Percentiles rank a stretch among this genome's conserved stretches.
phyloP scores from a whole-genome alignment of 2,888 invertebrate genomes.

The Lysandra coridon region DNA sequence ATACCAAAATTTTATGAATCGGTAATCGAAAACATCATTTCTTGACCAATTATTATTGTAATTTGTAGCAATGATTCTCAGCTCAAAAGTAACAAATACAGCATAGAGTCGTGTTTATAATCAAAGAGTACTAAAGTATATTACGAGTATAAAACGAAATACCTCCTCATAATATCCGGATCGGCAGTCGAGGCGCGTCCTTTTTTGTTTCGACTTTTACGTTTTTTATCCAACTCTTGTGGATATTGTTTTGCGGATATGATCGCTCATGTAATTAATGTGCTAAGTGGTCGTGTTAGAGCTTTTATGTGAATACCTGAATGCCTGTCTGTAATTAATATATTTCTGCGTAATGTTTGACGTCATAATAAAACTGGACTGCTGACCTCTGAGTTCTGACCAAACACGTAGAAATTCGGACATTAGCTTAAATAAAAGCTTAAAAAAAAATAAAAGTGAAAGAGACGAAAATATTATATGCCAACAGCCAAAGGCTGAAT shows the following conservation, averaged over 20 bases:
- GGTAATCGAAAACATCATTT: neutral
- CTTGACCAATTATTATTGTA: neutral
- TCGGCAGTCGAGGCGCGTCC: neutral
- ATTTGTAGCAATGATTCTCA: neutral
- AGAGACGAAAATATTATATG: too few species aligned
- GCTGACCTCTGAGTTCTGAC: neutral
- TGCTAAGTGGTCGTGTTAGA: neutral
- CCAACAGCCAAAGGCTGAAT: too few species aligned
- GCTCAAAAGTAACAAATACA: neutral
- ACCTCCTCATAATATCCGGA: conserved; percentile 26
- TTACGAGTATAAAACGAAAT: conserved; percentile 25
- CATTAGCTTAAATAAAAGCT: too few species aligned
- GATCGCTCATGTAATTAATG: conserved; percentile 12
- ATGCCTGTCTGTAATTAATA: neutral
- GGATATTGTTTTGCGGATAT: conserved; percentile 28
- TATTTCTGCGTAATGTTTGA: neutral
- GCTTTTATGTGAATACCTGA: conserved; percentile 5
- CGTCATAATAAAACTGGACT: neutral
- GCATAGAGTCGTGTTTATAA: neutral
- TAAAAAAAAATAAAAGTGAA: too few species aligned
- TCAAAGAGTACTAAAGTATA: conserved; percentile 15
- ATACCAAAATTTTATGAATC: too few species aligned
- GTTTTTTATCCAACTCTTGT: conserved; percentile 24
- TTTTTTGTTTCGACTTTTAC: conserved; percentile 19
- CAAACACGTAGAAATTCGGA: neutral